These are phyloP conservation scores for Athetis lepigone DNA, from an alignment of 2,888 invertebrate genomes.

Conservation along the genomic window DNA sequence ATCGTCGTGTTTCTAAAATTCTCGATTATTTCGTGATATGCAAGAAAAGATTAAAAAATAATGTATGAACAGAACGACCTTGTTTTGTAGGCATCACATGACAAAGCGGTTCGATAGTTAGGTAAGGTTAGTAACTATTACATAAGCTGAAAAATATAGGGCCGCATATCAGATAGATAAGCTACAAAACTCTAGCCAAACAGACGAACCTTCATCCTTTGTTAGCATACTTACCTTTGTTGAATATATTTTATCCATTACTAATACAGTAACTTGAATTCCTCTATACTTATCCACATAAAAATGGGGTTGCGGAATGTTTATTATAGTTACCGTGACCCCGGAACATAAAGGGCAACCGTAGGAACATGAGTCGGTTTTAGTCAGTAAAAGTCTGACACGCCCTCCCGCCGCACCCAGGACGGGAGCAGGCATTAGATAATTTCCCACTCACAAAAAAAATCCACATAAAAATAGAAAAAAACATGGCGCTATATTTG, in stretches of 20 bases:
- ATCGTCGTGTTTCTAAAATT: background rate
- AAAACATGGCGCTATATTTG: background rate
- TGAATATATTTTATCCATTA: background rate
- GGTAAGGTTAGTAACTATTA: conserved; percentile 38
- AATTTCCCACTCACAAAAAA: no score
- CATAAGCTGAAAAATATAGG: conserved; percentile 4
- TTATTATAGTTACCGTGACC: no score
- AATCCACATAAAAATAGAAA: no score
- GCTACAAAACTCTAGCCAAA: conserved; percentile 5
- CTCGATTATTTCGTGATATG: no score
- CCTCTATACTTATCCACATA: background rate
- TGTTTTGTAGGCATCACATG: conserved; percentile 11
- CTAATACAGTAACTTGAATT: background rate
- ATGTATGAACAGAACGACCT: background rate
- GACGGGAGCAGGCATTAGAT: no score
- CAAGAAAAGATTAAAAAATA: no score
- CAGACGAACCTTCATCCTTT: conserved; percentile 13
- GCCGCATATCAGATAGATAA: conserved; percentile 34
- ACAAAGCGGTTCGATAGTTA: conserved; percentile 17
- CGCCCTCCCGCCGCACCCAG: no score
- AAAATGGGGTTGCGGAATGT: no score
- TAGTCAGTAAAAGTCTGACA: no score
- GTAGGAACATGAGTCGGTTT: no score
- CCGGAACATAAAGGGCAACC: no score
- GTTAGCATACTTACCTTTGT: background rate